Evolutionary conservation across 2,797 vertebrate genomes (phyloP), one percentile per base, ranked within the genome.

Genomic region (Phrynocephalus forsythii): DNA sequence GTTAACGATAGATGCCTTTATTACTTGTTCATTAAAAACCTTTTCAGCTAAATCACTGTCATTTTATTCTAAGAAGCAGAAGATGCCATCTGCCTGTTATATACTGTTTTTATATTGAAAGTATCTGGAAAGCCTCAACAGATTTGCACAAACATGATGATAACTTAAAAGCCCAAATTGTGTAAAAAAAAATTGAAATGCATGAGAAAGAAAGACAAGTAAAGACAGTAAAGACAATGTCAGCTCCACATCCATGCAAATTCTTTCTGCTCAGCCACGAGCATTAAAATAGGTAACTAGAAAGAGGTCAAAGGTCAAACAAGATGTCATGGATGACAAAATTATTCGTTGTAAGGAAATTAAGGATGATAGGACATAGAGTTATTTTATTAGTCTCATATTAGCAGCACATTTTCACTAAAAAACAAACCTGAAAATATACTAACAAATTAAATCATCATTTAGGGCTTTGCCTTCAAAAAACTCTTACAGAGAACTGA

Each of bases 61-160:
- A 9, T 44, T 63, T 76, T 56, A 11, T 85, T 66, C 22, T 56
- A 33, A 68, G 33, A 86, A 52, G 18, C 76, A 86, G 22, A 38
- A 56, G 24, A 18, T 30, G 13, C 8, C 30, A 6, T 48, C 38
- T 50, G 44, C 22, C 26, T 44, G 22, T 82, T 26, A 26, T 44
- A 33, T 13, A 67, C 38, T 60, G 44, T 73, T 26, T 73, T 84
- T 83, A 72, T 66, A 83, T 44, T 72, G 69, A 72, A 83, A 69
- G 30, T 22, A n/a, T 71, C n/a, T 83, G 48, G n/a, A 73, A 60
- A 11, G 2, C 33, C 28, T 71, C 7, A 73, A 66, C 48, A 18
- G 22, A 38, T 75, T 63, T 75, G 52, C 56, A 63, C 8, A 26
- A 44, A 38, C 16, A 28, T 28, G 24, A 2, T 52, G 13, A 2